Evolutionary conservation across 2,113 vertebrate genomes (phyloP), one percentile per base, ranked within the genome.

Genomic region (Lepus timidus): DNA sequence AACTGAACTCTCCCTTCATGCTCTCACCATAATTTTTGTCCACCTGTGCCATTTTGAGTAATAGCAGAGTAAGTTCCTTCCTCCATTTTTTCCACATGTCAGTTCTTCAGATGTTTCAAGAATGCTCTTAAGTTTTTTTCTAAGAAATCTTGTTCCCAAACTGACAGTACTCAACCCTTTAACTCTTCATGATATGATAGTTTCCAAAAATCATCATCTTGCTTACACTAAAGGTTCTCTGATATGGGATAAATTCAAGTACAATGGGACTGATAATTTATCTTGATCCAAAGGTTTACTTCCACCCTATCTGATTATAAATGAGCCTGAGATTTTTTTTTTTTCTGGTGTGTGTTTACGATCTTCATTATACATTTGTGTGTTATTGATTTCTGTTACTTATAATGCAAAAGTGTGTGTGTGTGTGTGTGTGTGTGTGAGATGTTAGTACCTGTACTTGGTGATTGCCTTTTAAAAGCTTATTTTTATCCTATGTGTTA

Each of bases 171-270:
- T 91, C 11, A 79, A 62, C 49, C 13, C n/a, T 62, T 82, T 82
- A 55, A 78, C 10, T 36, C 49, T 71, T 81, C 58, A 70, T 19
- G 14, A 13, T n/a, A 44, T 44, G 22, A 10, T 12, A 6, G 22
- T 79, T 94, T 79, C 67, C 80, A n/a, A 88, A 73, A 68, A 22
- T 81, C 51, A 61, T 52, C 23, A 4, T 44, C 11, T 55, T 68
- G 67, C 64, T 90, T 86, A 44, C 0, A 7, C 23, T 61, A 62
- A 83, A 29, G 39, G 36, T 75, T 44, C 55, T 88, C 76, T 67
- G 29, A 27, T 64, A 5, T 83, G 23, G 88, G 36, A 76, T 94
- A 91, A 68, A 67, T 88, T 93, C 49, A 85, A 91, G 55, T 81
- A 74, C 55, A 91, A 10, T 44, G 39, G 19, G 23, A 70, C 73